Percentiles rank a stretch among this genome's conserved stretches.
These are phyloP conservation scores for Brienomyrus brachyistius DNA, from an alignment of 2,113 vertebrate species.

Conservation along the genomic window DNA sequence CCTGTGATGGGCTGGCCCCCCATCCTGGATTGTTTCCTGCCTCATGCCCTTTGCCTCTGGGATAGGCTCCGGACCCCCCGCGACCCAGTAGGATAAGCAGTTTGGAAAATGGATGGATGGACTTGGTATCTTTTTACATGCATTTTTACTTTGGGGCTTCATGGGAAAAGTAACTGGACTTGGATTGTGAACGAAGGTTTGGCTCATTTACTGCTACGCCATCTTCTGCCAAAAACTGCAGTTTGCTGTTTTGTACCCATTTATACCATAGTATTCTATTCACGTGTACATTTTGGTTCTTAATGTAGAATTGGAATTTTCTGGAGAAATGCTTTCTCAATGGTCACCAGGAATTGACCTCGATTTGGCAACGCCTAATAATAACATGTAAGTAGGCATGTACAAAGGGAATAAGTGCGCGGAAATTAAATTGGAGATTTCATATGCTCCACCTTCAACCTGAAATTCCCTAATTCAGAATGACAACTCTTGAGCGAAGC, in stretches of 20 bases:
- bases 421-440: neutral
- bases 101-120: too few relatives aligned
- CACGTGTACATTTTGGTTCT: neutral
- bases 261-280: neutral
- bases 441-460: neutral
- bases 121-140: neutral
- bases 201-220: neutral
- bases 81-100: too few relatives aligned
- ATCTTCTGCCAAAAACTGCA: neutral
- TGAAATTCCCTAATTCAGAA: neutral
- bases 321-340: neutral
- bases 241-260: neutral
- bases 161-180: neutral
- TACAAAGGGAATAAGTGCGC: neutral
- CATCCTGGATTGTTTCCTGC: too few relatives aligned
- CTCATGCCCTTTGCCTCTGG: too few relatives aligned
- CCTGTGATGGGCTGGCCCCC: too few relatives aligned
- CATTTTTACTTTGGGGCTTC: neutral
- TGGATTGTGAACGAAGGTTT: neutral
- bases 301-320: neutral
- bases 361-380: neutral
- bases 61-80: too few relatives aligned
- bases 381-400: neutral
- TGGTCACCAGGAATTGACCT: neutral
- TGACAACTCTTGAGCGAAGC: neutral